A percentile compares a stretch with the other conserved stretches of the same genome.
These are phyloP conservation scores for Parauchenoglanis ngamensis DNA, from an alignment of 2,797 vertebrate genomes.

Conservation along the genomic window DNA sequence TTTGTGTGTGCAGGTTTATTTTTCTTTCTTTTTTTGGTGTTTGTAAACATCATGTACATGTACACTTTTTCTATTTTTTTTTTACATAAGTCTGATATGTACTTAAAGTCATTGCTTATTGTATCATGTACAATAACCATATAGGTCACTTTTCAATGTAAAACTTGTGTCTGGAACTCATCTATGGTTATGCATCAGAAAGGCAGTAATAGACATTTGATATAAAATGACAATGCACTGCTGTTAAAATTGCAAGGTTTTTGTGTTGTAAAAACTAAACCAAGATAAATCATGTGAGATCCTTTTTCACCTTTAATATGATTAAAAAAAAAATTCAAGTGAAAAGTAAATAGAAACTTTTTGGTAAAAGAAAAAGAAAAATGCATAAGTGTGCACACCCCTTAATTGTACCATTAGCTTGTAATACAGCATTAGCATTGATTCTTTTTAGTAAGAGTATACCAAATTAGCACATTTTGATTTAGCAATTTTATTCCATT, in stretches of 20 bases:
- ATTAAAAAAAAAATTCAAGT: neutral
- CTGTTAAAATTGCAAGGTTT: neutral
- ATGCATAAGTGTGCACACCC: neutral
- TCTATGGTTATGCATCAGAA: neutral
- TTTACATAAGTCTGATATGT: neutral
- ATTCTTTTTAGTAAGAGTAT: neutral
- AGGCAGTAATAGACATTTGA: neutral
- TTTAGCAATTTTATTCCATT: neutral
- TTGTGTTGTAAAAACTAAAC: neutral
- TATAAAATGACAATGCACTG: neutral
- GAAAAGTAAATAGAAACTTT: neutral
- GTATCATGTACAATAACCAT: neutral
- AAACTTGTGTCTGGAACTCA: neutral
- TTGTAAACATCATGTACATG: neutral
- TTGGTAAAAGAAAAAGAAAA: neutral
- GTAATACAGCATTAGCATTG: neutral
- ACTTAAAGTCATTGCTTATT: neutral
- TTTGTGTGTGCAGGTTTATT: neutral
- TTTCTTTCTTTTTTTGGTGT: neutral
- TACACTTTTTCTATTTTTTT: neutral
- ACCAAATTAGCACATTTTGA: neutral
- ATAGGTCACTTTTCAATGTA: neutral
- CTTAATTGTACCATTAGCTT: neutral
- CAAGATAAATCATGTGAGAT: neutral
- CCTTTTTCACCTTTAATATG: neutral